These are phyloP conservation scores for Archaeoteleia sp. DNA, from an alignment of 2,888 invertebrate species.

Conservation along the genomic window DNA sequence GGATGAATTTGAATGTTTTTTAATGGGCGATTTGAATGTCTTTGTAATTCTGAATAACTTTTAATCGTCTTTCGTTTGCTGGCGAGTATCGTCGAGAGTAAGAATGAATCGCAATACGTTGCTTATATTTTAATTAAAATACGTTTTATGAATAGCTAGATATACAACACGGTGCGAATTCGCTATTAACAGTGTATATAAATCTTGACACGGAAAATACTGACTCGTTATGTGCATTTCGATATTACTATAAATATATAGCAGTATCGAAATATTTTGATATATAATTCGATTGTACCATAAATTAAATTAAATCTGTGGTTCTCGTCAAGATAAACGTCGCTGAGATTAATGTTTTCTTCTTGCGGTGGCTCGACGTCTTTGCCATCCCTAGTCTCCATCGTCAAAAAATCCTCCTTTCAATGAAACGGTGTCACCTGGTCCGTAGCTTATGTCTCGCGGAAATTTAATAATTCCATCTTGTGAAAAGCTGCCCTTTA, in stretches of 20 bases:
- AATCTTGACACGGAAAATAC: conserved; percentile 50
- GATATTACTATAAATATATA: too few relatives aligned
- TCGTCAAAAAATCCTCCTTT: conserved; percentile 82
- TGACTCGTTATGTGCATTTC: conserved; percentile 19
- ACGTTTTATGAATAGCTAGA: too few relatives aligned
- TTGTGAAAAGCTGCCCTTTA: conserved; percentile 95
- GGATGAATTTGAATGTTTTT: too few relatives aligned
- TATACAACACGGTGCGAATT: conserved; percentile 44
- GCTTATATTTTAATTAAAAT: too few relatives aligned
- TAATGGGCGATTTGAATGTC: too few relatives aligned
- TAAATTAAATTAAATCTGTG: conserved; percentile 83
- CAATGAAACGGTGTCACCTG: conserved; percentile 92
- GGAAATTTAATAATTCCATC: conserved; percentile 97
- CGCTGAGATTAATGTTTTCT: conserved; percentile 94
- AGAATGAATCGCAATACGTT: too few relatives aligned
- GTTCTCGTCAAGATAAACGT: conserved; percentile 88
- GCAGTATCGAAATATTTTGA: too few relatives aligned
- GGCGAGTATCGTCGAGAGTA: too few relatives aligned
- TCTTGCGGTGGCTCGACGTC: conserved; percentile 90
- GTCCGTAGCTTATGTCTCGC: conserved; percentile 93
- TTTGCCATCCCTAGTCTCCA: conserved; percentile 94
- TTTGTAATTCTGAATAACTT: too few relatives aligned
- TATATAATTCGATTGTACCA: too few relatives aligned
- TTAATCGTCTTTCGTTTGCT: too few relatives aligned
- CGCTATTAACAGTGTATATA: conserved; percentile 38